Conservation (phyloP, 2,113 vertebrate genomes). For the Mionectes macconnelli region DNA sequence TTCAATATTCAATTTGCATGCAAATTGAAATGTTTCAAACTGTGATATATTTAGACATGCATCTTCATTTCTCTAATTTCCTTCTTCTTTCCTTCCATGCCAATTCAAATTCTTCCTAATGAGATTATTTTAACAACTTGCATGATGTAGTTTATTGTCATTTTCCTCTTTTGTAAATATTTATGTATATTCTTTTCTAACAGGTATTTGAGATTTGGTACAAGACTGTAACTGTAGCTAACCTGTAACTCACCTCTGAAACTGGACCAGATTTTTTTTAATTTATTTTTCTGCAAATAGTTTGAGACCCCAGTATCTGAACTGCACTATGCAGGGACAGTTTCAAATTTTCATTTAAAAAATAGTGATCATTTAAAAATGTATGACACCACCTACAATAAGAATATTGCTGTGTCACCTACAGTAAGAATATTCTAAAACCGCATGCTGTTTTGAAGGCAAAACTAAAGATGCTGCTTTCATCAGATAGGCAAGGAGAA, state of each 20-base stretch:
- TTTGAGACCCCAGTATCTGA: background rate
- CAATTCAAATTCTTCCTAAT: slow-evolving; percentile 9
- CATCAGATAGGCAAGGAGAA: background rate
- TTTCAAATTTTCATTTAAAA: background rate
- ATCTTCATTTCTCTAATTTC: slow-evolving; percentile 35
- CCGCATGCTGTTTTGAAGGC: background rate
- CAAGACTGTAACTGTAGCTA: too few relatives aligned
- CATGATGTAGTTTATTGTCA: background rate
- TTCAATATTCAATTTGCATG: slow-evolving; percentile 56
- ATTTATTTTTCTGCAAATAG: background rate
- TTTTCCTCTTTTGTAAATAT: slow-evolving; percentile 6
- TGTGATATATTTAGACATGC: background rate
- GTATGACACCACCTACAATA: background rate
- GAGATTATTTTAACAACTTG: background rate
- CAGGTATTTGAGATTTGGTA: background rate
- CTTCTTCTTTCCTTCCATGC: background rate
- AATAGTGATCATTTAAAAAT: background rate
- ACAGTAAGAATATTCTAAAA: background rate
- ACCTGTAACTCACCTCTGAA: background rate
- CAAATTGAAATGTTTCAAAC: slow-evolving; percentile 39
- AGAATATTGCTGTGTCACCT: background rate
- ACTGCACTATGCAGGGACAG: background rate
- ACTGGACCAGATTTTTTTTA: background rate
- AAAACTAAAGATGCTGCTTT: background rate
- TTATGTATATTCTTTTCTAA: background rate